Percentiles rank a stretch among this genome's conserved stretches.
These are phyloP conservation scores for Poeciliopsis gracilis DNA, from an alignment of 2,797 vertebrate genomes.

Conservation along the genomic window DNA sequence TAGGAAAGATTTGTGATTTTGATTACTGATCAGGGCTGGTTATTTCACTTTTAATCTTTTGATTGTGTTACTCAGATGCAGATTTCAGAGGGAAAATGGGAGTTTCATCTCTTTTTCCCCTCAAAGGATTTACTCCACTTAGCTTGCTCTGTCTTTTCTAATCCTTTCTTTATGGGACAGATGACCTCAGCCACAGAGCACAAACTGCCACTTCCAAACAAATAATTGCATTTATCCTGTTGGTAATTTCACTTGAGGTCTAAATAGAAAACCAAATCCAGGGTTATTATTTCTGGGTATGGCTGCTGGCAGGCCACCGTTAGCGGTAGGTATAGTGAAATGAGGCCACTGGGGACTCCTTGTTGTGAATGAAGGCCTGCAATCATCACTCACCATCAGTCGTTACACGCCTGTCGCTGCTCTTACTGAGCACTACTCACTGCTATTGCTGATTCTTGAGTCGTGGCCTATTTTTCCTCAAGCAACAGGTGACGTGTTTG, in stretches of 20 bases:
- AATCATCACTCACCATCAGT: constrained; percentile 73
- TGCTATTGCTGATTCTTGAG: constrained; percentile 83
- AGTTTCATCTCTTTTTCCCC: constrained; percentile 25
- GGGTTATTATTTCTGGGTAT: constrained; percentile 57
- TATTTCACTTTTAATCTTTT: constrained; percentile 64
- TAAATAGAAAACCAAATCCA: constrained; percentile 39
- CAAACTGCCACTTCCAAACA: constrained; percentile 30
- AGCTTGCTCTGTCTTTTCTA: constrained; percentile 36
- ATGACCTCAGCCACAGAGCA: constrained; percentile 37
- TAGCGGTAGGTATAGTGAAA: constrained; percentile 73
- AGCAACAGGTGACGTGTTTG: constrained; percentile 79
- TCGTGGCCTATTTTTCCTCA: constrained; percentile 79
- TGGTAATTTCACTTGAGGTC: constrained; percentile 45
- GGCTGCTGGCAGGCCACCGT: constrained; percentile 45
- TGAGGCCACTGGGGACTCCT: constrained; percentile 57
- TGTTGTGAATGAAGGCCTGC: constrained; percentile 68
- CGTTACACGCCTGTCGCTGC: constrained; percentile 62
- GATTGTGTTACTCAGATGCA: constrained; percentile 54
- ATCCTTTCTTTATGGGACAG: constrained; percentile 33
- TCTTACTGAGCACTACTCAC: constrained; percentile 55
- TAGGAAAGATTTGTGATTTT: constrained; percentile 66
- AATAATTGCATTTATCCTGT: constrained; percentile 32
- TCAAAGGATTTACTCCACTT: constrained; percentile 50
- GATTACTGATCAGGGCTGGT: constrained; percentile 60
- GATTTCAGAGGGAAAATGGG: constrained; percentile 39